A percentile compares a stretch with the other conserved stretches of the same genome.
These are phyloP conservation scores for Hymenochirus boettgeri DNA, from an alignment of 2,113 vertebrate species.

Conservation along the genomic window DNA sequence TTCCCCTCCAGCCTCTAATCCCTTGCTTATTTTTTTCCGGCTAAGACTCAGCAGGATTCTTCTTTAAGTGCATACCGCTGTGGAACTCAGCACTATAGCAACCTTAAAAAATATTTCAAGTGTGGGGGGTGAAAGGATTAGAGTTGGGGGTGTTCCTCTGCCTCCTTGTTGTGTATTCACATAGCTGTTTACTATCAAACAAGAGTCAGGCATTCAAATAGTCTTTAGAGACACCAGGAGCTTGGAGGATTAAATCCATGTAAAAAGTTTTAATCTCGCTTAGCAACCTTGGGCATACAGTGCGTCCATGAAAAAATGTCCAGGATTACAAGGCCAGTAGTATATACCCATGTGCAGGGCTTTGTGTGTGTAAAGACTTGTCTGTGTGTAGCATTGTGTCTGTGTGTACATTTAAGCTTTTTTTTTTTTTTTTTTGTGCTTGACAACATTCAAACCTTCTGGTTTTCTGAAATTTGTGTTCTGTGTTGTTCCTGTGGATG, in stretches of 20 bases:
- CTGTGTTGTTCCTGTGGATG: too few species aligned
- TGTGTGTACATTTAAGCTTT: neutral
- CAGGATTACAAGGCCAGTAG: conserved; percentile 10
- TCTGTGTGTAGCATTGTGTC: neutral
- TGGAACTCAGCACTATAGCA: conserved; percentile 36
- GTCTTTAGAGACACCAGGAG: conserved; percentile 25
- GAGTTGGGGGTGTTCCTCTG: conserved; percentile 22
- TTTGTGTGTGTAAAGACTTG: neutral
- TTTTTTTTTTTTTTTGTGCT: too few species aligned
- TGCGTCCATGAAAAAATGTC: conserved; percentile 2
- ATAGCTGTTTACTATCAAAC: conserved; percentile 41
- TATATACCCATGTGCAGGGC: neutral
- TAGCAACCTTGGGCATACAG: conserved; percentile 36
- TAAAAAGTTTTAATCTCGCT: conserved; percentile 39
- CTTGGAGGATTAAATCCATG: conserved; percentile 31
- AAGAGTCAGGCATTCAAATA: conserved; percentile 38
- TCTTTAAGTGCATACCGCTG: conserved; percentile 34
- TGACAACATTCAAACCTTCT: too few species aligned
- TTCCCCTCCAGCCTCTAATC: conserved; percentile 21
- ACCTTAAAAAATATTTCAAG: conserved; percentile 42
- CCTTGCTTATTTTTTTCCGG: conserved; percentile 34
- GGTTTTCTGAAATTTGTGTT: too few species aligned
- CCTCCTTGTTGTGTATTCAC: conserved; percentile 37
- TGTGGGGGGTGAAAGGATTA: conserved; percentile 31
- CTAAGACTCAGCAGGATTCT: conserved; percentile 28